Evolutionary conservation across 2,888 invertebrate genomes (phyloP), one percentile per base, ranked within the genome.

Genomic region (Fragum sueziense): DNA sequence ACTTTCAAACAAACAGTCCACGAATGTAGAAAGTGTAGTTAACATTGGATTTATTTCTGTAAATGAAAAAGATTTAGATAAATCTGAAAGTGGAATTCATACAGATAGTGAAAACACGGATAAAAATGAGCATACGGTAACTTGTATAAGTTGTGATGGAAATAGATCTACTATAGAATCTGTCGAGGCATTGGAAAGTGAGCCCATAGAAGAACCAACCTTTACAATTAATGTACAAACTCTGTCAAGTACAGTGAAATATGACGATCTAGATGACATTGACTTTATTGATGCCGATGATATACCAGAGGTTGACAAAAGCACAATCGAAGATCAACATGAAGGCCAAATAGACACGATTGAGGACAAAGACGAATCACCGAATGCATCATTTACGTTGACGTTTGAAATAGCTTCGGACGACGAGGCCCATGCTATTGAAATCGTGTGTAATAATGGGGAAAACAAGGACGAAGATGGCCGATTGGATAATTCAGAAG

Each of bases 201-300:
- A 41, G 37, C 17, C 9, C 20, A n/a, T 11, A 22, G 34, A 57
- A 2, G 54, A 54, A 33, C 70, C 27, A 25, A 33, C 70, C 11
- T 54, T 54, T 31, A 57, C 57, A 34, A 29, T 70, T n/a, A 33
- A 17, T 25, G 37, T 70, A 54, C 54, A 70, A 33, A 52, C 54
- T n/a, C 20, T 34, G 1, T 22, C 31, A 25, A 52, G 11, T 29
- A 9, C 51, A 0, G 34, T 4, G 0, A 72, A 0, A 4, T 61
- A 62, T 41, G 37, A 41, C 31, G 70, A 80, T 29, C 52, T 80
- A 29, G 82, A 82, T 34, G 82, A 82, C 33, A 78, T 82, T 52
- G 52, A 82, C 22, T 82, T 75, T 67, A 82, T 82, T 41, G 82
- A 82, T 67, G 82, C 72, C n/a, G 82, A 82, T 22, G 69, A 73